Base-by-base conservation (phyloP, 1,140 invertebrate species). In the Brachionus angularis region DNA sequence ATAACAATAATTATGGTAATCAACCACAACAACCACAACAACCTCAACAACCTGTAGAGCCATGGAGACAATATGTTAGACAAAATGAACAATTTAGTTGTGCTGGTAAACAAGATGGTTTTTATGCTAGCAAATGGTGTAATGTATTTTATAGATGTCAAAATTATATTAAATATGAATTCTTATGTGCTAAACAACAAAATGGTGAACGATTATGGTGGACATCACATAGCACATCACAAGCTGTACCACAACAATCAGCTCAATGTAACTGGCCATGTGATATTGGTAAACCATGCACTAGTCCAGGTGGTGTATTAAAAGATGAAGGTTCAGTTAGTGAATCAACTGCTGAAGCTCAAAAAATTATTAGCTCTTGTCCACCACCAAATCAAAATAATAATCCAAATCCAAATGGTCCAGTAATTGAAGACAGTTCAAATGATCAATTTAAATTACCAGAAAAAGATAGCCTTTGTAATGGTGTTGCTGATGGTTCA, bases 61-160 rank as follows among this genome's bases (percentile, higher is more conserved):
- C 62, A 71, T 71, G 69, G 69, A 71, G 47, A 33, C n/a, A 39
- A 42, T 71, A 50, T 47, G 49, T 71, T 18, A 25, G 49, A 55
- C 31, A 53, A 29, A 49, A 49, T 55, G 69, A 71, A 47, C 52
- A 53, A 71, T 71, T 71, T 71, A 8, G 29, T 14, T 71, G 69
- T 33, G 10, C 0, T 42, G 69, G 25, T 29, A 49, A 49, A 55
- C 27, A 18, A 25, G 52, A 71, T 49, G 69, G 69, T 21, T 71
- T 71, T 25, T 71, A 71, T 47, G 14, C 49, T 5, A 71, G 69
- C 29, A 49, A 49, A 31, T 71, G 69, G 69, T 71, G 69, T 12
- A 71, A 71, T 33, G 69, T 71, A 0, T 71, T 52, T 34, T 71
- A 71, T 31, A 46, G 69, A 44, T 71, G 69, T 33, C 44, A 29